Evolutionary conservation across 1,140 invertebrate genomes (phyloP), one percentile per base, ranked within the genome.

Genomic region (Habropoda laboriosa): DNA sequence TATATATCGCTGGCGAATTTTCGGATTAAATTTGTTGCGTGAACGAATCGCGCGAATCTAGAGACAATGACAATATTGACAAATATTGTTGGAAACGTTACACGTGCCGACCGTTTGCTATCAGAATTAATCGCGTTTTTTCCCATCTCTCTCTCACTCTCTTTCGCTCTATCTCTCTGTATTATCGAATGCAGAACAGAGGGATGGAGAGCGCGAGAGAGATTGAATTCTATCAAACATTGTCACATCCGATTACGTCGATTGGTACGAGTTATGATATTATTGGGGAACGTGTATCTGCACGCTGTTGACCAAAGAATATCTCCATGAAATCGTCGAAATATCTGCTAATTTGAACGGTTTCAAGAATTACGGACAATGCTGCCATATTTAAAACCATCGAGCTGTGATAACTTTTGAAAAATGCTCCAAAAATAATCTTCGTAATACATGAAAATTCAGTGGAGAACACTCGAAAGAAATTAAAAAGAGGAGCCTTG

Each of bases 181-280:
- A 71, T 55, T 55, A 55, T 71, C 6, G 51, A 30, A 40, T 16
- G 18, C n/a, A 5, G 35, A 40, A 24, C 21, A 35, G n/a, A n/a
- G n/a, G 21, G 32, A 10, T 5, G 32, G 12, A 24, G 47, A 64
- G 32, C 21, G 32, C 49, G 67, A 70, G 49, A 70, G 67, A 70
- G 49, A 70, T 70, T 70, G 35, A 70, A 55, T 70, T 55, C 49
- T 51, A 55, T 55, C 32, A 70, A 55, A 70, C 35, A 35, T 5
- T 40, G 35, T 55, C 49, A 27, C 49, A n/a, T 55, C 40, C 67
- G 24, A 70, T 70, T 55, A 70, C 49, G 49, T 21, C 24, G 49
- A 70, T 70, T 55, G 49, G 49, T 30, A 27, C 49, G 49, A 55
- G n/a, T 67, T 67, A 67, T 32, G 38, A 66, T 40, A 40, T 40